phyloP scores from a whole-genome alignment of 2,113 vertebrate genomes.

The Tangachromis dhanisi region DNA sequence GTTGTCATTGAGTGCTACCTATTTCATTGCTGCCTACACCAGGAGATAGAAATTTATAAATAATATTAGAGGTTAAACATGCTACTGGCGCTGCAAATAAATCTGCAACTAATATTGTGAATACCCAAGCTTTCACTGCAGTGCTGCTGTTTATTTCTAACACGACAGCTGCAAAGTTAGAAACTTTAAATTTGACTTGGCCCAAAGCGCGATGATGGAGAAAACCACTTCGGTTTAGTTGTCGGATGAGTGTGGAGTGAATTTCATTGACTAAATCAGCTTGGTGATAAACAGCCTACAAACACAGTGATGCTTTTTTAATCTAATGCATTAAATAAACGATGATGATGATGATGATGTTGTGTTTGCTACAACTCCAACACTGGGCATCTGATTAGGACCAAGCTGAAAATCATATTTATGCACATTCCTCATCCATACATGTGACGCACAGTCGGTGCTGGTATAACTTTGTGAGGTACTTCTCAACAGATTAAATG shows the following conservation, averaged over 20 bases:
- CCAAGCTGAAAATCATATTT: neutral
- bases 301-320: neutral
- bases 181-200: neutral
- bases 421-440: no score
- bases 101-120: neutral
- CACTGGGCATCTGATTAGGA: neutral
- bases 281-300: neutral
- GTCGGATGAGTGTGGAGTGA: neutral
- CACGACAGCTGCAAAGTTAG: neutral
- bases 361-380: neutral
- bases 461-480: neutral
- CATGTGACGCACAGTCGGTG: neutral
- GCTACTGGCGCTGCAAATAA: neutral
- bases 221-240: neutral
- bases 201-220: neutral
- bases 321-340: neutral
- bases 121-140: neutral
- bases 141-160: neutral
- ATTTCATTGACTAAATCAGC: neutral
- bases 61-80: neutral
- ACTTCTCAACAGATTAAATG: neutral
- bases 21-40: neutral
- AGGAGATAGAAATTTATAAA: neutral
- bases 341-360: no score
- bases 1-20: neutral